Evolutionary conservation across 2,113 vertebrate genomes (phyloP).

Genomic region (Felis catus): DNA sequence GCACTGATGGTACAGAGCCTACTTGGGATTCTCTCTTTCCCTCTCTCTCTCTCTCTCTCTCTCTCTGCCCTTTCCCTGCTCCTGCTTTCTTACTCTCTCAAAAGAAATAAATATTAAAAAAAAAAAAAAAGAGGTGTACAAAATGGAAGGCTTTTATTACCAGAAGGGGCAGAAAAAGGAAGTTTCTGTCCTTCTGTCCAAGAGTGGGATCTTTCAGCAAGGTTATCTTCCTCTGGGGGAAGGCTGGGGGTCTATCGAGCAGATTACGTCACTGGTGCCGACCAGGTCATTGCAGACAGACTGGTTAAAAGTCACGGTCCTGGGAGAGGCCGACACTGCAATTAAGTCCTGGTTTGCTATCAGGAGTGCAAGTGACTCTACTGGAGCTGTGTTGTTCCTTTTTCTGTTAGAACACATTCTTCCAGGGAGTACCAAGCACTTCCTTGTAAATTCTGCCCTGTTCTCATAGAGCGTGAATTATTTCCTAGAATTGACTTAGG

Average conservation of each 20-base stretch:
- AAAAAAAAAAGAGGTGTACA: background rate
- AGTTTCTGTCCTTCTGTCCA: background rate
- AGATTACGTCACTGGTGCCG: background rate
- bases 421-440: conserved; percentile 20
- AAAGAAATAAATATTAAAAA: too few relatives aligned
- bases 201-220: background rate
- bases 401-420: background rate
- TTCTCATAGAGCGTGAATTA: conserved; percentile 40
- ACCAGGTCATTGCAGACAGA: background rate
- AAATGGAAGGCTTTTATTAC: background rate
- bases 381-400: background rate
- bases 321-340: background rate
- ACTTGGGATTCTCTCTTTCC: too few relatives aligned
- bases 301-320: background rate
- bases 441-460: conserved; percentile 36
- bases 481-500: conserved; percentile 73
- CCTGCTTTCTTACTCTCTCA: too few relatives aligned
- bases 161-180: background rate
- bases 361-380: background rate
- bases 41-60: too few relatives aligned
- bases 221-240: background rate
- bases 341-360: background rate
- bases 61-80: too few relatives aligned
- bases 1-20: too few relatives aligned
- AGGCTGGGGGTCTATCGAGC: background rate